Conservation (phyloP, 2,888 invertebrate genomes). For the Eustalomyia histrio region DNA sequence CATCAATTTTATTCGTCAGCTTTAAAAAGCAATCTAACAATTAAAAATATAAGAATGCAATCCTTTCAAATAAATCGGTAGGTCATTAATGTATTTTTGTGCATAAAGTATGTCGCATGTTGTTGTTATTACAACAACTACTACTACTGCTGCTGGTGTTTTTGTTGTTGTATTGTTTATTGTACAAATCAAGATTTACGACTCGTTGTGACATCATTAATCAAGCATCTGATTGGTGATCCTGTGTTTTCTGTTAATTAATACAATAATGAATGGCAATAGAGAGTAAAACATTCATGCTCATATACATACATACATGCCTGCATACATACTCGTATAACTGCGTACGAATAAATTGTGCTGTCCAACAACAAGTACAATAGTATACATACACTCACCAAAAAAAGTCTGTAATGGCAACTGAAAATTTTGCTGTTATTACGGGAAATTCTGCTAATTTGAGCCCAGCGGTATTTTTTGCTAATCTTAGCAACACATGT, state of each 20-base stretch:
- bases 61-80: not conserved
- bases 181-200: constrained; percentile 79
- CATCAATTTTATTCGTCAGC: too few species aligned
- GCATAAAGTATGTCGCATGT: not conserved
- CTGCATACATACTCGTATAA: too few species aligned
- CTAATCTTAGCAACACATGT: too few species aligned
- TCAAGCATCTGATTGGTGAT: constrained; percentile 80
- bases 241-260: constrained; percentile 80
- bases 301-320: constrained; percentile 19
- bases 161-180: constrained; percentile 51
- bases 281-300: constrained; percentile 58
- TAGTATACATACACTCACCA: too few species aligned
- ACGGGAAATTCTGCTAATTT: too few species aligned
- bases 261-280: constrained; percentile 79
- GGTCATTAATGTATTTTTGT: not conserved
- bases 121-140: not conserved
- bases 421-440: too few species aligned
- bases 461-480: too few species aligned
- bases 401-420: too few species aligned
- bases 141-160: not conserved
- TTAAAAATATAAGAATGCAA: too few species aligned
- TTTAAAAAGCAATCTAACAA: too few species aligned
- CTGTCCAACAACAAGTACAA: constrained; percentile 21
- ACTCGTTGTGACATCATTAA: constrained; percentile 79
- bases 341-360: not conserved